Percentiles rank a stretch among this genome's conserved stretches.
phyloP scores from a whole-genome alignment of 2,888 invertebrate species.

The Sacculina carcini region DNA sequence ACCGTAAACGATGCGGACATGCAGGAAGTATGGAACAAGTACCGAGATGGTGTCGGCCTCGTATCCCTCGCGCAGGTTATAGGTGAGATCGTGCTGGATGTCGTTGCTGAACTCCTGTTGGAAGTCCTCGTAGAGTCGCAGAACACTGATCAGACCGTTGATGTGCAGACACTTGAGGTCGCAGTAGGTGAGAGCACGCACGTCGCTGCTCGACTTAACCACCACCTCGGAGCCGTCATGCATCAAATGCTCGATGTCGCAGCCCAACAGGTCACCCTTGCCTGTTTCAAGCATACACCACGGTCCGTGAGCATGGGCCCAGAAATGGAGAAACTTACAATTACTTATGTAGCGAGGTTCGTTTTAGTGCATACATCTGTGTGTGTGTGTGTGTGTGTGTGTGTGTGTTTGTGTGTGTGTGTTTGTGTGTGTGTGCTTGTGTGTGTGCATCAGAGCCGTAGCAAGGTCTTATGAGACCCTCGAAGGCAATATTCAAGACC shows the following conservation, averaged over 20 bases:
- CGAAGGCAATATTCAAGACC: too few species aligned
- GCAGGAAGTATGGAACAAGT: neutral
- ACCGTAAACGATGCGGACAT: too few species aligned
- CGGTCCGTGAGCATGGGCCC: too few species aligned
- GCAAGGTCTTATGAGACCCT: too few species aligned
- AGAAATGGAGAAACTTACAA: too few species aligned
- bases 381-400: too few species aligned
- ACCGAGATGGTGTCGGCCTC: conserved; percentile 40
- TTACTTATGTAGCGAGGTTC: too few species aligned
- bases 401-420: too few species aligned
- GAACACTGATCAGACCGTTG: conserved; percentile 62
- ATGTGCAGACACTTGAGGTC: conserved; percentile 83
- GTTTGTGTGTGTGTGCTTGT: too few species aligned
- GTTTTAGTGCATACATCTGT: too few species aligned
- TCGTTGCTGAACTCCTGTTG: conserved; percentile 81
- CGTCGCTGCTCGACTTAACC: conserved; percentile 79
- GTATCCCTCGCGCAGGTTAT: conserved; percentile 74
- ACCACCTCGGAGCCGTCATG: conserved; percentile 38
- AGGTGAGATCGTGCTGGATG: conserved; percentile 80
- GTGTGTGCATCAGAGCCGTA: too few species aligned
- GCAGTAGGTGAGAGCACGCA: conserved; percentile 81
- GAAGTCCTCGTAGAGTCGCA: conserved; percentile 74
- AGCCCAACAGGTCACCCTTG: conserved; percentile 82
- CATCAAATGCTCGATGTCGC: conserved; percentile 60
- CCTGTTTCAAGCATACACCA: too few species aligned